Evolutionary conservation across 2,888 invertebrate genomes (phyloP).

Genomic region (Drosophila picticornis): DNA sequence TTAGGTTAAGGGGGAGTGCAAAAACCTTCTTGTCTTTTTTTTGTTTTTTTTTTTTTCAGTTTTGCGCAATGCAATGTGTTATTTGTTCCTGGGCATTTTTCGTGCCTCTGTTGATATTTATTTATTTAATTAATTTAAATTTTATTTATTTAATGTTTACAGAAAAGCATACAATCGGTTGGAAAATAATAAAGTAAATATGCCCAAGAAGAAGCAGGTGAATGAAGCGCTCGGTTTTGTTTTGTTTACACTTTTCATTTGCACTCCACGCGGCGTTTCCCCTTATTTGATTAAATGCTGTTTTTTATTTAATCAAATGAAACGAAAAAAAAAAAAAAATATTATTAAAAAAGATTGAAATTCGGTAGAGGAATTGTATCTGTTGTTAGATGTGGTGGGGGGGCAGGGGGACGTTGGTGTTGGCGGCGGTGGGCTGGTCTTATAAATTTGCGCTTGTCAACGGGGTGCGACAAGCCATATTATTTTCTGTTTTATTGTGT

Average conservation of each 20-base stretch:
- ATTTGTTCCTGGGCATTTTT: constrained; percentile 51
- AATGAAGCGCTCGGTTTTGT: constrained; percentile 31
- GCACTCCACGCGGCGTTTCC: constrained; percentile 29
- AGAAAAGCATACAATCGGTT: constrained; percentile 20
- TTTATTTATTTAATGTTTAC: constrained; percentile 52
- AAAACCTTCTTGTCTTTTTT: constrained; percentile 31
- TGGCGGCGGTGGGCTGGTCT: neutral
- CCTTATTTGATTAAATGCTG: constrained; percentile 69
- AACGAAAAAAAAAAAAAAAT: constrained; percentile 2
- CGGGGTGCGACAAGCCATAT: constrained; percentile 50
- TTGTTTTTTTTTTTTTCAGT: constrained; percentile 44
- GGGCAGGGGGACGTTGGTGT: neutral
- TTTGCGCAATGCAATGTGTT: constrained; percentile 67
- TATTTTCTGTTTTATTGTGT: constrained; percentile 4
- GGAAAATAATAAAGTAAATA: constrained; percentile 8
- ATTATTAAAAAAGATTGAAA: constrained; percentile 7
- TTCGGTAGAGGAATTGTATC: constrained; percentile 11
- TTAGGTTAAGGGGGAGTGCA: neutral
- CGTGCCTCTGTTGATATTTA: constrained; percentile 45
- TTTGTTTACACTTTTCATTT: constrained; percentile 63
- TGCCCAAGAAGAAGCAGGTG: constrained; percentile 22
- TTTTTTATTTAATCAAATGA: constrained; percentile 75
- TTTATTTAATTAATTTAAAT: constrained; percentile 73
- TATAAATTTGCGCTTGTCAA: constrained; percentile 16
- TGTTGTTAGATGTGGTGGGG: neutral